A percentile compares a stretch with the other conserved stretches of the same genome.
These are phyloP conservation scores for Semnornis frantzii DNA, from an alignment of 2,113 vertebrate species.

Conservation along the genomic window DNA sequence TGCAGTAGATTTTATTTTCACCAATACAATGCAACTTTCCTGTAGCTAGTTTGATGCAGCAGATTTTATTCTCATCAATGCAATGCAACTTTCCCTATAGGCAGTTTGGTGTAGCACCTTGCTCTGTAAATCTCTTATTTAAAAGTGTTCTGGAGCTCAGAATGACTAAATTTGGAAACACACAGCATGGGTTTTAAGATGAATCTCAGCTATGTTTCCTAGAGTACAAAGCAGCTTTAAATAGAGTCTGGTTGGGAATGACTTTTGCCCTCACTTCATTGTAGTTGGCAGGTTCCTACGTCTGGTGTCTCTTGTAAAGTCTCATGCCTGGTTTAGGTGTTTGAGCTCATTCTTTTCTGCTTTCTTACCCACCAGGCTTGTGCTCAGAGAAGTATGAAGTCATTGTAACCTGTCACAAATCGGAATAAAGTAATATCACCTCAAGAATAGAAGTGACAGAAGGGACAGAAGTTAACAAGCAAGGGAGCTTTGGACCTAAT, in stretches of 20 bases:
- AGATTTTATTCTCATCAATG: background rate
- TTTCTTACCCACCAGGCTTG: background rate
- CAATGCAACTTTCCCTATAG: background rate
- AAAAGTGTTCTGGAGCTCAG: background rate
- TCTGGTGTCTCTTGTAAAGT: background rate
- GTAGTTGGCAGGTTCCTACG: constrained; percentile 19
- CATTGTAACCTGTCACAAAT: background rate
- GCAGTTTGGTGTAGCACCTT: background rate
- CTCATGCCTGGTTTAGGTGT: background rate
- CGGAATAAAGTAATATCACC: background rate
- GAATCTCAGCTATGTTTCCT: background rate
- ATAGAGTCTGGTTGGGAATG: constrained; percentile 32
- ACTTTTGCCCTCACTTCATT: constrained; percentile 31
- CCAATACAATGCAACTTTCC: too few species aligned
- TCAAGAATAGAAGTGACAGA: background rate
- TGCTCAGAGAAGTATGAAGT: background rate
- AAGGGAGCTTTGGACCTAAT: background rate
- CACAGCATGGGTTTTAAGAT: background rate
- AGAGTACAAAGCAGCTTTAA: constrained; percentile 31
- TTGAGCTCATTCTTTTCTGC: constrained; percentile 2
- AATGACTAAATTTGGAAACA: background rate
- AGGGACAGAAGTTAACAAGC: background rate
- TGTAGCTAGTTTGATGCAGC: too few species aligned
- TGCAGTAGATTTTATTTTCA: too few species aligned
- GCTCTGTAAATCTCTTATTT: background rate